These are phyloP conservation scores for Sepioteuthis lessoniana DNA, from an alignment of 2,888 invertebrate genomes.

Conservation along the genomic window DNA sequence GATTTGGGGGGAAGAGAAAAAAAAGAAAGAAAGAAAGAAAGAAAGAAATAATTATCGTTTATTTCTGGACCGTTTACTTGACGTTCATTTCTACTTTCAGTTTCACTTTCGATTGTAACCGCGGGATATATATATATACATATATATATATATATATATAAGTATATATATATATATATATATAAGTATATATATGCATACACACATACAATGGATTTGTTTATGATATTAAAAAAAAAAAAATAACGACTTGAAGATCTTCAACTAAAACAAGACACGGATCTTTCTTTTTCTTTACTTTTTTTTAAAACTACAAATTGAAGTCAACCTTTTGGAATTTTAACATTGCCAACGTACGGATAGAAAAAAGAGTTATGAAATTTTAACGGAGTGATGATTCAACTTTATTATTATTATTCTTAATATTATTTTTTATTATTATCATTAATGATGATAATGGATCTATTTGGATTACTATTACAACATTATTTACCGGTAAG, in stretches of 20 bases:
- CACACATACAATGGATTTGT: background rate
- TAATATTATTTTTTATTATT: background rate
- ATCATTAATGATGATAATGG: background rate
- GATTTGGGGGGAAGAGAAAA: background rate
- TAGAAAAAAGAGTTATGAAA: background rate
- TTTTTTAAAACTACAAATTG: background rate
- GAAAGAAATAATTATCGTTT: background rate
- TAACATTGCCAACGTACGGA: background rate
- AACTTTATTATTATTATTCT: background rate
- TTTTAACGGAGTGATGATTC: background rate
- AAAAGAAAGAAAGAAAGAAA: background rate
- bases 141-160: background rate
- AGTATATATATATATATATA: background rate
- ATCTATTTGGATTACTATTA: background rate
- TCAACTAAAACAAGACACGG: background rate
- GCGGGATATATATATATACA: background rate
- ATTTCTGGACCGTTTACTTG: background rate
- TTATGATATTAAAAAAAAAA: background rate
- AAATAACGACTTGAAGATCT: background rate
- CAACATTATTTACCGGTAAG: constrained; percentile 21
- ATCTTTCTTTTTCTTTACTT: background rate
- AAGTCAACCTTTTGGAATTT: background rate
- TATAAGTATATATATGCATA: background rate
- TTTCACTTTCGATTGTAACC: background rate
- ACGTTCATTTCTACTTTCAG: background rate